Conservation (phyloP, 1,140 invertebrate species). For the Tyrophagus putrescentiae region DNA sequence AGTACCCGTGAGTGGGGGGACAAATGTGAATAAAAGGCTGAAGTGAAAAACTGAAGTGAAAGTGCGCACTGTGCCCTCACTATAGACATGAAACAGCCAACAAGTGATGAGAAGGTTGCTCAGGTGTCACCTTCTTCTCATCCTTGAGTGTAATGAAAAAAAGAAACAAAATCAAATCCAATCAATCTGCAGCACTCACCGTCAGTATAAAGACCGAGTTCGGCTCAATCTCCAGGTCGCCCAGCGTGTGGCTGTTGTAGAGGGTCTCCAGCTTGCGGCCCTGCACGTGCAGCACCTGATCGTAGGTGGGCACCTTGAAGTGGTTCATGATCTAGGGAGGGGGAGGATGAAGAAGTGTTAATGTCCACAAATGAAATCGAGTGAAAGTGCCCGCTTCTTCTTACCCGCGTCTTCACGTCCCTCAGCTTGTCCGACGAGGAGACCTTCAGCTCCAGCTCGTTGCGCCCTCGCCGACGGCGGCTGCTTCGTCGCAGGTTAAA, state of each 20-base stretch:
- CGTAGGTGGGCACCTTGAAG: conserved; percentile 38
- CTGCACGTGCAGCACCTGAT: conserved; percentile 38
- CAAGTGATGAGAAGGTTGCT: too few relatives aligned
- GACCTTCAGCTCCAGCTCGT: conserved; percentile 35
- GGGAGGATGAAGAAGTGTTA: background rate
- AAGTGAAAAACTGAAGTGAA: too few relatives aligned
- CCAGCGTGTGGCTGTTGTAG: conserved; percentile 34
- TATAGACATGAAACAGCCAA: too few relatives aligned
- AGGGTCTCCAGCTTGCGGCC: conserved; percentile 30
- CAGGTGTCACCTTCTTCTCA: too few relatives aligned
- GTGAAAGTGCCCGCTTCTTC: too few relatives aligned
- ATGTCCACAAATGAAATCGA: background rate
- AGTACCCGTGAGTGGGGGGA: too few relatives aligned
- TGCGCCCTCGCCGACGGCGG: conserved; percentile 32
- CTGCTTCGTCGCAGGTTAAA: conserved; percentile 32
- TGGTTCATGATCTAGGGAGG: conserved; percentile 36
- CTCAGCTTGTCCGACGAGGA: conserved; percentile 33
- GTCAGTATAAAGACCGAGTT: conserved; percentile 36
- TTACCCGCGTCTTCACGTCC: conserved; percentile 34
- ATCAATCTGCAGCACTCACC: too few relatives aligned
- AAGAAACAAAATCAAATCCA: too few relatives aligned
- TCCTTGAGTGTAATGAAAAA: too few relatives aligned
- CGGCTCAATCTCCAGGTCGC: conserved; percentile 35
- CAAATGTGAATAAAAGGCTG: too few relatives aligned
- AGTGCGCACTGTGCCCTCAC: too few relatives aligned